These are phyloP conservation scores for Trichopoda pennipes DNA, from an alignment of 2,888 invertebrate genomes.

Conservation along the genomic window DNA sequence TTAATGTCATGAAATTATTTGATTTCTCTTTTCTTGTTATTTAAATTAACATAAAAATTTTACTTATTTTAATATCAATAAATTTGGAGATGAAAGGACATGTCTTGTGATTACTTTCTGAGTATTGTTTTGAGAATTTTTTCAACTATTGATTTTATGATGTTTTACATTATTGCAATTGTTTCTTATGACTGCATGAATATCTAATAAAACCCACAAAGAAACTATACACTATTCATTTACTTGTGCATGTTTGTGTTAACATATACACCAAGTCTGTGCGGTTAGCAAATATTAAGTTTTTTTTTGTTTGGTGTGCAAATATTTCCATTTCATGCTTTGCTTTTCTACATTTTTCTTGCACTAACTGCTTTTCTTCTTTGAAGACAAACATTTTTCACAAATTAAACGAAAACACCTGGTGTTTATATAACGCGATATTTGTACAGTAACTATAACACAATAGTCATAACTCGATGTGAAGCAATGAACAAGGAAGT, in stretches of 20 bases:
- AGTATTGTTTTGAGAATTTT: too few species aligned
- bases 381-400: slow-evolving; percentile 76
- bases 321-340: slow-evolving; percentile 33
- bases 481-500: background rate
- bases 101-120: too few species aligned
- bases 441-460: slow-evolving; percentile 58
- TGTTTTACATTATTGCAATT: background rate
- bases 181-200: slow-evolving; percentile 12
- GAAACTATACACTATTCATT: background rate
- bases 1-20: too few species aligned
- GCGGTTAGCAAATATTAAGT: background rate
- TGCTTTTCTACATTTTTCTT: slow-evolving; percentile 34
- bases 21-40: too few species aligned
- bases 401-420: slow-evolving; percentile 80
- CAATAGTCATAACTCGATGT: slow-evolving; percentile 20
- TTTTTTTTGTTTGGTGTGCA: slow-evolving; percentile 18
- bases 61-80: too few species aligned
- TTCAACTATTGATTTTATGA: slow-evolving; percentile 18
- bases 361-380: slow-evolving; percentile 50
- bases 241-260: background rate
- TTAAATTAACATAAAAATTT: too few species aligned
- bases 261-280: background rate
- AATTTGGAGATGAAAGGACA: too few species aligned
- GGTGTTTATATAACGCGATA: slow-evolving; percentile 71
- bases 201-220: background rate